Evolutionary conservation across 2,888 invertebrate species (phyloP), one percentile per base, ranked within the genome.

Genomic region (Drosophila nr. medialis): DNA sequence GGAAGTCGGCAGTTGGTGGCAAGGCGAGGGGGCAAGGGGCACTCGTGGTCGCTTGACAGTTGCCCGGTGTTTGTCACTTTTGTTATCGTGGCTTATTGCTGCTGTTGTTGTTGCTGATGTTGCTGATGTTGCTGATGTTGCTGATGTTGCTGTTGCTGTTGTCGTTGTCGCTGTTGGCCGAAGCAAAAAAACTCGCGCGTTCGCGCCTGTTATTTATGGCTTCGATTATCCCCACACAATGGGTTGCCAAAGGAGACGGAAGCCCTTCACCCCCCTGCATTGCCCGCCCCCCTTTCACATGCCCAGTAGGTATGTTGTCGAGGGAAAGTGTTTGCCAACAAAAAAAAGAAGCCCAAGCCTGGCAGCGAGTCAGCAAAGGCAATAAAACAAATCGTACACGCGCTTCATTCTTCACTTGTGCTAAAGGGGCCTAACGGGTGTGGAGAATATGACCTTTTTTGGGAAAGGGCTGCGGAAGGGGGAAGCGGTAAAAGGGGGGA

Each of bases 121-220:
- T 67, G 60, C 38, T 71, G 38, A 49, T 73, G 75, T 45, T 77
- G 73, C 24, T 73, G 45, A 24, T 45, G 8, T 45, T 45, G 50
- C 40, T 60, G 40, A 13, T 42, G 36, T 5, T 15, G 42, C 10
- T 53, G 53, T 32, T 67, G 60, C 38, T 71, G 38, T 51, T 73
- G 75, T 45, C 32, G 38, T 53, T 40, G 64, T 58, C 21, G 67
- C 48, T 65, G 67, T 64, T 68, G 60, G 72, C 45, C 59, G 72
- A 56, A 30, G 29, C 42, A 65, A 77, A 81, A 54, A 38, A 38
- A 55, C 27, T n/a, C 38, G 27, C 66, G 80, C 82, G 59, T 80
- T 85, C 82, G 88, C 86, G 84, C 86, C 89, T 83, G 86, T 86
- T 86, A 86, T 86, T 86, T 86, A 86, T 86, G 86, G 86, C 88